Base-by-base conservation (phyloP, 2,113 vertebrate species). In the Saguinus midas region DNA sequence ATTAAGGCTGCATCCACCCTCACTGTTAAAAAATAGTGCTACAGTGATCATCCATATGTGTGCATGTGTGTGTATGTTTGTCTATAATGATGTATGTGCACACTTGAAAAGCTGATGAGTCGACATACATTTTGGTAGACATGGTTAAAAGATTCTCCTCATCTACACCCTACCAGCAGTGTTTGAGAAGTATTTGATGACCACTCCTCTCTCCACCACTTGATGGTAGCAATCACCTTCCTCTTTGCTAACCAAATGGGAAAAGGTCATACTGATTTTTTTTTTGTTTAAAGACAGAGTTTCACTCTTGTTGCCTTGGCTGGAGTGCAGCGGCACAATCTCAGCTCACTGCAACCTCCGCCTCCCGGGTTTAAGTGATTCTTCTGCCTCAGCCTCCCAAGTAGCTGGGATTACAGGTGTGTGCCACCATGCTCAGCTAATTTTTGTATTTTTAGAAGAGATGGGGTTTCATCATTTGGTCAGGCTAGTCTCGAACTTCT, bases 1-100 rank as follows among this genome's bases (percentile, higher is more conserved):
- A 55, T 27, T 32, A 45, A 57, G 55, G 21, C 29, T 9, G 14
- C 78, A 87, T 91, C 66, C 40, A 8, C 13, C 23, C 72, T 88
- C 78, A 27, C 23, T 52, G 1, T 85, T 89, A 29, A 82, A 29
- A 82, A 48, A 37, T 14, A 25, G 27, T 84, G 32, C 48, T 17
- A 9, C 35, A 1, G 1, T 7, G 7, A 17, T 45, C 52, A 6
- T 45, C 20, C 35, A 2, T 20, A 10, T 4, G 3, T 64, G 76
- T n/a, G 3, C 48, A 14, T 45, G 70, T 80, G 52, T 61, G 61
- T 37, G 27, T 72, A 14, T 37, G 43, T 81, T 48, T 86, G 45
- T 96, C 25, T 35, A 1, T 86, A 32, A 73, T 21, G 72, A 78
- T 23, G 17, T 61, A 16, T 80, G 61, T 61, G 9, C 37, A 17